Base-by-base conservation (phyloP, 1,140 invertebrate genomes). In the Bradysia coprophila region DNA sequence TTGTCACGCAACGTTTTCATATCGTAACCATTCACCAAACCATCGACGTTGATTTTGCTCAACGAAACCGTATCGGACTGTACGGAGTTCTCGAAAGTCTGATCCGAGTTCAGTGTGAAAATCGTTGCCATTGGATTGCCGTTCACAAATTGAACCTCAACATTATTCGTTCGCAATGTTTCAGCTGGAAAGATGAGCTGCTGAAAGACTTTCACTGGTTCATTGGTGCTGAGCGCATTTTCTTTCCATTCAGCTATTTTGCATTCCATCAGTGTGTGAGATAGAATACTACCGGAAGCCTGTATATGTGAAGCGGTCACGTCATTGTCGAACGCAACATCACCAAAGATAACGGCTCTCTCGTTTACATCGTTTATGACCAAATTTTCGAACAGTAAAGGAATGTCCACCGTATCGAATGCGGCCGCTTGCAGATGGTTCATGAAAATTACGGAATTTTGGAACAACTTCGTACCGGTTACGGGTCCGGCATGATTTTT, bases 311-410 rank as follows among this genome's bases (percentile, higher is more conserved):
- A 31, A 20, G 22, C 31, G 9, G 19, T 18, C 23, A 41, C 33
- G n/a, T 28, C 19, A 42, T 8, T 49, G 45, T 5, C 49, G 21
- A 38, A 57, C 41, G 20, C 13, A 24, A 43, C 18, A 16, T 38
- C 11, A 11, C 3, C 18, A 38, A 13, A 23, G 16, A 36, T 45
- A 49, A 52, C 50, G 48, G 24, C 10, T 15, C 51, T 44, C 8
- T 49, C 40, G 31, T 52, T 52, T 38, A 45, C 39, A 39, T 57
- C 45, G 16, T 57, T 23, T 39, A 50, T 52, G 1, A 60, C 42
- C 3, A 52, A 51, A 38, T 51, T 48, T 24, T 52, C 34, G 5
- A 44, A 31, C 48, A 51, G 51, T 10, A 48, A 34, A 9, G 28
- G 21, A 1, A 55, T 21, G 47, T 56, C 42, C 6, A 53, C 23